These are phyloP conservation scores for Icerya purchasi DNA, from an alignment of 2,888 invertebrate species.

Conservation along the genomic window DNA sequence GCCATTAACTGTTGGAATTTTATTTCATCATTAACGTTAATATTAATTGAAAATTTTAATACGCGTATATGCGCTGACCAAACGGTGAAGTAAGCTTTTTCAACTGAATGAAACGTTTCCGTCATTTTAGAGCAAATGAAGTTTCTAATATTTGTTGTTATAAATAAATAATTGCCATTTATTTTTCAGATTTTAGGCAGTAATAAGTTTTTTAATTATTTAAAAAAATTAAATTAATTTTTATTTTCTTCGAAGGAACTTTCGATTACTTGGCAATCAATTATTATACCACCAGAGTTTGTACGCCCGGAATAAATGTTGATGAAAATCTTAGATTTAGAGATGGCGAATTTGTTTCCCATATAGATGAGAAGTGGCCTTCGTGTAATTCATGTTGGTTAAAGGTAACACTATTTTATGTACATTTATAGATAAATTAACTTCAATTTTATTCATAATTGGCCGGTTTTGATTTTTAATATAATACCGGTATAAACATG, in stretches of 20 bases:
- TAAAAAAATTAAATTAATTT: no score
- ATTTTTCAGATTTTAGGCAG: no score
- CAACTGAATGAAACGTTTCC: background rate
- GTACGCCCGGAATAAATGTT: slow-evolving; percentile 16
- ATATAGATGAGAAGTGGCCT: slow-evolving; percentile 27
- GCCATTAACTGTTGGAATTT: no score
- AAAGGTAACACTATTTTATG: slow-evolving; percentile 26
- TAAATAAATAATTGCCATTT: no score
- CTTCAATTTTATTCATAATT: background rate
- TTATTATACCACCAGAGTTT: slow-evolving; percentile 40
- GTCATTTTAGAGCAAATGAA: no score
- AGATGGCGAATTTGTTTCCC: slow-evolving; percentile 18
- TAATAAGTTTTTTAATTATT: no score
- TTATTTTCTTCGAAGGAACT: slow-evolving; percentile 27
- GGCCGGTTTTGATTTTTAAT: background rate
- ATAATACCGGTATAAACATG: background rate
- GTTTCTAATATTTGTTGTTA: no score
- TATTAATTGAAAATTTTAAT: no score
- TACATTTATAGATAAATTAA: no score
- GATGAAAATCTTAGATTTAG: slow-evolving; percentile 10
- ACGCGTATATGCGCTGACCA: no score
- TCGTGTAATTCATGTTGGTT: slow-evolving; percentile 31
- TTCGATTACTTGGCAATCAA: slow-evolving; percentile 54
- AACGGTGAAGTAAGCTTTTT: background rate
- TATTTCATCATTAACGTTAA: no score